phyloP scores from a whole-genome alignment of 2,797 vertebrate species.

The Anomalospiza imberbis region DNA sequence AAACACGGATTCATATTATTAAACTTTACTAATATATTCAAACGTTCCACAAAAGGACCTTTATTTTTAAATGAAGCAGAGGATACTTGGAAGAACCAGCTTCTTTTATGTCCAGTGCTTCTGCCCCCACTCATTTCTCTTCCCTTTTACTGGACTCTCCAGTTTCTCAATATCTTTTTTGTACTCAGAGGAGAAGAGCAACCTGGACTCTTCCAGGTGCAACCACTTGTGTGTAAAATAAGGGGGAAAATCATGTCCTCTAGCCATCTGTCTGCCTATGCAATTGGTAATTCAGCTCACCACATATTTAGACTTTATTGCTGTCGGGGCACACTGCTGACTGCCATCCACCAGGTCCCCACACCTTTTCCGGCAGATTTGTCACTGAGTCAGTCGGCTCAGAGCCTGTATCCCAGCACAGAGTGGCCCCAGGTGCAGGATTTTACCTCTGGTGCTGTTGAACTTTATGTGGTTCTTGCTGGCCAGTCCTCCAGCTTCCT shows the following conservation, averaged over 20 bases:
- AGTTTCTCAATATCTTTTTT: background rate
- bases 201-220: background rate
- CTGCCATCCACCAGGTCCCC: background rate
- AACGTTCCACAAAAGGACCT: background rate
- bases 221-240: background rate
- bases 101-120: background rate
- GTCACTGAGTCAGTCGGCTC: background rate
- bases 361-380: background rate
- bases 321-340: background rate
- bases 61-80: background rate
- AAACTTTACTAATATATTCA: background rate
- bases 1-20: background rate
- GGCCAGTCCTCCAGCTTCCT: background rate
- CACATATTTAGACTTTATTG: background rate
- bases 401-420: background rate
- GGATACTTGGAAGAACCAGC: background rate
- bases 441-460: background rate
- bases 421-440: background rate
- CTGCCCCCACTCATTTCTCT: background rate
- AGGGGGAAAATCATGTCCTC: background rate
- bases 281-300: background rate
- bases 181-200: background rate
- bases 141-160: background rate
- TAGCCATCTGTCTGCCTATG: background rate
- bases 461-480: background rate